These are phyloP conservation scores for Cavia aperea DNA, from an alignment of 2,113 vertebrate genomes.

Conservation along the genomic window DNA sequence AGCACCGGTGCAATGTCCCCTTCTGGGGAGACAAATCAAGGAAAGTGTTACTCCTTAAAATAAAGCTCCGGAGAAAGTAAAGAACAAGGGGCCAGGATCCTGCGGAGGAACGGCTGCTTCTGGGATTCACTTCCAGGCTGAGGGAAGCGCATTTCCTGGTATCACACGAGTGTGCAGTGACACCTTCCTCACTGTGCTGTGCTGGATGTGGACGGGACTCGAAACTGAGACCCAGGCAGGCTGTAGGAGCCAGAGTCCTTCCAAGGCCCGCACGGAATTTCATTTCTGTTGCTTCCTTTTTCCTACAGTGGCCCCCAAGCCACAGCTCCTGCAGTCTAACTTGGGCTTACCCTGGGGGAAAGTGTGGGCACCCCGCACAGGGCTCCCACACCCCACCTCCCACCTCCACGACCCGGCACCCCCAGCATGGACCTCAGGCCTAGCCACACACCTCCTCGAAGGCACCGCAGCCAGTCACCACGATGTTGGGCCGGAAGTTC, in stretches of 20 bases:
- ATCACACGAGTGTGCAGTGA: fast-evolving
- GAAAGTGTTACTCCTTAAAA: not conserved
- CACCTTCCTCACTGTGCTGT: fast-evolving
- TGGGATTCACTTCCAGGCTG: no score
- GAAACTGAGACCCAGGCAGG: no score
- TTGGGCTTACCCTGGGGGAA: not conserved
- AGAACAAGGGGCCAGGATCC: not conserved
- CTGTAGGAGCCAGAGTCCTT: not conserved
- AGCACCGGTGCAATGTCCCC: not conserved
- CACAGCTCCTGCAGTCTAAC: not conserved
- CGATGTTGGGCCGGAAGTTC: slow-evolving; percentile 88
- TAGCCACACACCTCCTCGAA: slow-evolving; percentile 85
- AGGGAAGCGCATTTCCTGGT: not conserved
- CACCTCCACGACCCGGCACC: not conserved
- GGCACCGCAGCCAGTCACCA: slow-evolving; percentile 83
- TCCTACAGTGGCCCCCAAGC: not conserved
- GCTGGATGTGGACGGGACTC: fast-evolving
- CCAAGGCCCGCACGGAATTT: not conserved
- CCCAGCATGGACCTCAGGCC: not conserved
- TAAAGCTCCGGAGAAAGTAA: not conserved
- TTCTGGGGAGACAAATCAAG: not conserved
- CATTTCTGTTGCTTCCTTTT: not conserved
- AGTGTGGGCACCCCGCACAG: fast-evolving
- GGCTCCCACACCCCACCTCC: not conserved
- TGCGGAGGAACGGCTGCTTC: not conserved